Percentiles rank a stretch among this genome's conserved stretches.
Evolutionary conservation across 2,797 vertebrate species (phyloP).

Genomic region (Podarcis siculus): DNA sequence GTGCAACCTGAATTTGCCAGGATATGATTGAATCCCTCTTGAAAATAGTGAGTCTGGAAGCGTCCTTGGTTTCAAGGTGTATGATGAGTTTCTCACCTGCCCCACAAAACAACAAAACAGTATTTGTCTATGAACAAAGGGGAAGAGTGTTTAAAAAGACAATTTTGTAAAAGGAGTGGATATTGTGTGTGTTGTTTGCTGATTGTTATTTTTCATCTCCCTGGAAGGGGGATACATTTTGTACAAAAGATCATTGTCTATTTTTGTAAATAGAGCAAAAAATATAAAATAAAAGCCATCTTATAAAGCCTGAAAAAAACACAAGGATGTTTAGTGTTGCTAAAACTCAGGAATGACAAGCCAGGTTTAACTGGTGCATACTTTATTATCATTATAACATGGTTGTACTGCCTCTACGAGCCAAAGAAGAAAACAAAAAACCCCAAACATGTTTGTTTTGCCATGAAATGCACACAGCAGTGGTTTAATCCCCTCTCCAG

Average conservation of each 20-base stretch:
- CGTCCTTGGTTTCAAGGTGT: no score
- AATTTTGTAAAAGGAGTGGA: not conserved
- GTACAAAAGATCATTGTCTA: conserved; percentile 1
- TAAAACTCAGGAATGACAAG: not conserved
- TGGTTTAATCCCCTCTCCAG: not conserved
- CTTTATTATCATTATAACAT: not conserved
- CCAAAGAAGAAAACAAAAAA: not conserved
- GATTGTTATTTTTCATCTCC: not conserved
- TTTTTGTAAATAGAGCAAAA: conserved; percentile 6
- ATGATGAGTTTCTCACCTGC: not conserved
- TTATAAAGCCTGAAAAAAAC: not conserved
- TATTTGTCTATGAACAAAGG: not conserved
- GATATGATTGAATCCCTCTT: no score
- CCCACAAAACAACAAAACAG: not conserved
- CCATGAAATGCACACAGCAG: not conserved
- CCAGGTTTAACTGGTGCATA: not conserved
- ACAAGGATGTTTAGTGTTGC: no score
- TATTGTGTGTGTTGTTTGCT: not conserved
- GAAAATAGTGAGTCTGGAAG: no score
- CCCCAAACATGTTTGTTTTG: not conserved
- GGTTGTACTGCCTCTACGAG: not conserved
- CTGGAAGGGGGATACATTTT: not conserved
- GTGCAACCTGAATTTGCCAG: no score
- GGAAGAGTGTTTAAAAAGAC: not conserved
- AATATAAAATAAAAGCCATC: not conserved